Base-by-base conservation (phyloP, 2,113 vertebrate species). In the Diadophis punctatus region DNA sequence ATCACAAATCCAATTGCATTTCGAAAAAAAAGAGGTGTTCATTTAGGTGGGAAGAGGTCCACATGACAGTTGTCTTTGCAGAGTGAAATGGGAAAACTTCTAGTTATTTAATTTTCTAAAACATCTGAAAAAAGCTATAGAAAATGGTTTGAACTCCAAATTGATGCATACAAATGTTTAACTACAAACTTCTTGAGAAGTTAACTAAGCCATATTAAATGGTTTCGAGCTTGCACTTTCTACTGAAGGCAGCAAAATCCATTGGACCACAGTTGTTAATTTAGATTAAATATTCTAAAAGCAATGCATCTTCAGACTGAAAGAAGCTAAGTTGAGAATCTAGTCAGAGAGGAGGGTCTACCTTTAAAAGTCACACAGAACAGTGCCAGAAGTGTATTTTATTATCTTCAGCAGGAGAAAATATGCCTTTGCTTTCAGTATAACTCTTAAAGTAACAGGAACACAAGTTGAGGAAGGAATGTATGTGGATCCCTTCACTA, bases 151-250 rank as follows among this genome's bases (percentile, higher is more conserved):
- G 30, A 16, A 63, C 27, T 89, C 51, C 51, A 58, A 53, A 39
- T 27, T 92, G 58, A 89, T n/a, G 6, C 80, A 68, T 55, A 89
- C 63, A 89, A 84, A 88, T 49, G 51, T 34, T 55, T 80, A 51
- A 39, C 34, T 80, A 51, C n/a, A 80, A 63, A 18, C 86, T 88
- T 88, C 60, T 88, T 55, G 74, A 92, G 49, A 87, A 51, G 92
- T 92, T 86, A 86, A 55, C 53, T 90, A 60, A 92, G 86, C 51
- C 68, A 92, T 86, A 89, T 90, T 56, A 92, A 92, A 34, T 92
- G 51, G 30, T 49, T 89, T 92, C 39, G 43, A 89, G 68, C 89
- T 58, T 85, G 53, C 63, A 85, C 68, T 60, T 63, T 90, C 88
- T 55, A 92, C 34, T 53, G 60, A 60, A 92, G 39, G 60, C 53